Base-by-base conservation (phyloP, 1,140 invertebrate genomes). In the Linepithema humile region DNA sequence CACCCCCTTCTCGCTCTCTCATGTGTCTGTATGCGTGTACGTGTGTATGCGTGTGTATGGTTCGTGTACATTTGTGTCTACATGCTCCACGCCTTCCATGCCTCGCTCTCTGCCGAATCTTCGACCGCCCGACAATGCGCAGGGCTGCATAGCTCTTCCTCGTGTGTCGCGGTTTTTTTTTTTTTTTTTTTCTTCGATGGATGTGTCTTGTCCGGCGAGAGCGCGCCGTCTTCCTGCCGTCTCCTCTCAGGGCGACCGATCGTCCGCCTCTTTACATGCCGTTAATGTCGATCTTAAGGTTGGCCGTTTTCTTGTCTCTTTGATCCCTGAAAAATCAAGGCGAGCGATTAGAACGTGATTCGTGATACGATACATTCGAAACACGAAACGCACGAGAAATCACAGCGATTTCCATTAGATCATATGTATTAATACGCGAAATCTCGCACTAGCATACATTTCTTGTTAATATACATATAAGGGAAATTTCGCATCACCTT, bases 251-350 rank as follows among this genome's bases (percentile, higher is more conserved):
- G 32, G 53, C 35, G 32, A 23, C 78, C 45, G 84, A 48, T 64
- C 69, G 5, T 35, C 20, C 40, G 40, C 69, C 57, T 45, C 78
- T 93, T 80, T 93, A 94, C 90, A 94, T 94, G 38, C 94, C 93
- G 85, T 92, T 94, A 69, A 95, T 92, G 90, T 94, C 93, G 90
- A 94, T 94, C 89, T 96, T 96, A 96, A 96, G 95, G 95, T 95
- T 96, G 95, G 95, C 95, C 95, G 95, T 96, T 96, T 96, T 96
- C 95, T 95, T 96, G 95, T 95, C 95, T 95, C 95, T 96, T 95
- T 95, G 95, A 95, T 96, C 96, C 96, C 96, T 96, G 94, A 70
- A 95, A 94, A 83, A 91, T 62, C 29, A 48, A 92, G 88, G 83
- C 29, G 32, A 29, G 5, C 23, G 62, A 84, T 88, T 84, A 88